phyloP scores from a whole-genome alignment of 2,797 vertebrate species.

The Pyrrhura leucotis region DNA sequence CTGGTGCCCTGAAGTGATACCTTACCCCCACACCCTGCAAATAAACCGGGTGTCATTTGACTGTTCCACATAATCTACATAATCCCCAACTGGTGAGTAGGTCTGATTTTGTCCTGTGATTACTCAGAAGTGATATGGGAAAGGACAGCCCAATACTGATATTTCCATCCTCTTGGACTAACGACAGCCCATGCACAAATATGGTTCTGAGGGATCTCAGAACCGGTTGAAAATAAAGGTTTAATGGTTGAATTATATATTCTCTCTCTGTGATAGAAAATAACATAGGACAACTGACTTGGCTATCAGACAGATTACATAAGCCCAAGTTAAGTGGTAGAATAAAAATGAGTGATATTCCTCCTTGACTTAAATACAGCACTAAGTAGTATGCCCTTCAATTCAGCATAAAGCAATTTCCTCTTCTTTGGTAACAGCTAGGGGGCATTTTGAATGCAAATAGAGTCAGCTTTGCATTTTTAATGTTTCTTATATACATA shows the following conservation, averaged over 20 bases:
- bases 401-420: constrained; percentile 82
- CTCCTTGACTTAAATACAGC: constrained; percentile 79
- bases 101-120: constrained; percentile 16
- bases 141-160: neutral
- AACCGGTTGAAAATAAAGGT: constrained; percentile 73
- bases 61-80: neutral
- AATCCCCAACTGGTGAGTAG: neutral
- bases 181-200: constrained; percentile 25
- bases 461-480: constrained; percentile 82
- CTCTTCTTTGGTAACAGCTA: constrained; percentile 77
- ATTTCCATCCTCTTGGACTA: neutral
- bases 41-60: neutral
- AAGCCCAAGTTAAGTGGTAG: constrained; percentile 80
- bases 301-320: constrained; percentile 80
- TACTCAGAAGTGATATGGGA: constrained; percentile 20
- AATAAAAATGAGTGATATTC: constrained; percentile 84
- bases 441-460: constrained; percentile 83
- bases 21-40: neutral
- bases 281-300: constrained; percentile 77
- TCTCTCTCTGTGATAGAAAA: constrained; percentile 77
- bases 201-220: constrained; percentile 44
- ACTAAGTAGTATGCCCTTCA: constrained; percentile 80
- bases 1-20: neutral
- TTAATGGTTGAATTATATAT: constrained; percentile 79
- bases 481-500: constrained; percentile 83